These are phyloP conservation scores for Phortica okadai DNA, from an alignment of 2,888 invertebrate species.

Conservation along the genomic window DNA sequence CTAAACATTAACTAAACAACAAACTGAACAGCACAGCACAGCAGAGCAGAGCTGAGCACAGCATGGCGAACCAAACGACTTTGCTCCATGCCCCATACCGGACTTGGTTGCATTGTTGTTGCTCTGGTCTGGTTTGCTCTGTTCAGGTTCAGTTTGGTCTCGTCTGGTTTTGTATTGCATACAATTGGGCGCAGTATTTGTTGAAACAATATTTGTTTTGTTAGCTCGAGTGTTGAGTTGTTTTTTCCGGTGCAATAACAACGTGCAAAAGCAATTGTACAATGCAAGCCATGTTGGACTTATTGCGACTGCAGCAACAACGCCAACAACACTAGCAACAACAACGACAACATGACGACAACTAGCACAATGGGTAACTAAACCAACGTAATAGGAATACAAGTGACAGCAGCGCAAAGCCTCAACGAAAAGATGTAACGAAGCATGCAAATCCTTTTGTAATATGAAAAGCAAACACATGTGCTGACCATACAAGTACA, in stretches of 20 bases:
- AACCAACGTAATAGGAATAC: conserved; percentile 31
- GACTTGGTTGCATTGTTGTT: neutral
- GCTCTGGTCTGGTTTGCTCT: no score
- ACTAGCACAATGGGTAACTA: conserved; percentile 21
- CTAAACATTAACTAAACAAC: neutral
- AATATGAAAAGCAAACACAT: conserved; percentile 45
- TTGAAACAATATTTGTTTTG: conserved; percentile 52
- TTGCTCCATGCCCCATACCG: neutral
- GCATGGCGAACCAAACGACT: no score
- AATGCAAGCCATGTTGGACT: conserved; percentile 37
- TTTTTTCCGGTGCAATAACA: conserved; percentile 36
- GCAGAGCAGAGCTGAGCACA: neutral
- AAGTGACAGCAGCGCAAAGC: conserved; percentile 22
- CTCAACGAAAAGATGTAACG: conserved; percentile 41
- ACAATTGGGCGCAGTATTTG: conserved; percentile 37
- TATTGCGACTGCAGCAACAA: conserved; percentile 28
- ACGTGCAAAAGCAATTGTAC: neutral
- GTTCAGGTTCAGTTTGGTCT: no score
- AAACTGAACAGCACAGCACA: neutral
- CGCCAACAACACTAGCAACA: conserved; percentile 17
- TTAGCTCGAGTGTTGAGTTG: conserved; percentile 54
- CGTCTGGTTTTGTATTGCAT: neutral
- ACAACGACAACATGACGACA: neutral
- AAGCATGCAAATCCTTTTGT: conserved; percentile 56
- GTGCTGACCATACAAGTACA: conserved; percentile 25